phyloP scores from a whole-genome alignment of 2,888 invertebrate genomes.

The Callyntrura guangdongensis region DNA sequence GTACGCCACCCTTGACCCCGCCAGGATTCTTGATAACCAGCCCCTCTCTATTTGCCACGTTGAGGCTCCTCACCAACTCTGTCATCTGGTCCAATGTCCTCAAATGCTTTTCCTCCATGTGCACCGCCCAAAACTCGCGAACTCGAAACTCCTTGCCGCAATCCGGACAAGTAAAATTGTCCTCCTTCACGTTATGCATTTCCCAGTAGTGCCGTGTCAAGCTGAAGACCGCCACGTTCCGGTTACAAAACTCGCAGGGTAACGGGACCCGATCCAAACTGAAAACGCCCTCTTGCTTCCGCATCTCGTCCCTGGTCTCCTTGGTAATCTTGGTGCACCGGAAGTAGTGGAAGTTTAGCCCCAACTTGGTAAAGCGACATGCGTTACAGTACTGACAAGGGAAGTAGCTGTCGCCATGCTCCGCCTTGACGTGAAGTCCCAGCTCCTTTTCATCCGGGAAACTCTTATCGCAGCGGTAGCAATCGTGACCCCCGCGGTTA shows the following conservation, averaged over 20 bases:
- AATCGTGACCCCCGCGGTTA: not conserved
- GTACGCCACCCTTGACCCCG: too few relatives aligned
- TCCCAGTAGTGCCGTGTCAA: conserved; percentile 56
- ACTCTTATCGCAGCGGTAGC: conserved; percentile 37
- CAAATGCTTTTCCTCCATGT: conserved; percentile 50
- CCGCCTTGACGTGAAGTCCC: conserved; percentile 16
- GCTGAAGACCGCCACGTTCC: not conserved
- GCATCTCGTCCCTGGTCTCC: not conserved
- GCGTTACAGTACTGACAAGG: conserved; percentile 46
- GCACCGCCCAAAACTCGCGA: conserved; percentile 59
- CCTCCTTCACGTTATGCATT: conserved; percentile 59
- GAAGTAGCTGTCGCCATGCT: conserved; percentile 50
- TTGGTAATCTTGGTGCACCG: conserved; percentile 1
- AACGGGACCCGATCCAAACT: conserved; percentile 12
- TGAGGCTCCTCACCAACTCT: not conserved
- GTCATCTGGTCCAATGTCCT: not conserved
- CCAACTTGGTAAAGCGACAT: not conserved
- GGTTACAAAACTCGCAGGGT: conserved; percentile 40
- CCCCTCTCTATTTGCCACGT: not conserved
- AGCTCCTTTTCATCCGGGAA: not conserved
- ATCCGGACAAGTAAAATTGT: conserved; percentile 11
- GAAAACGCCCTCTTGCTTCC: not conserved
- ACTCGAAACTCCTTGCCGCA: conserved; percentile 50
- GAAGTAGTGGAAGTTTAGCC: conserved; percentile 40
- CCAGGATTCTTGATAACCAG: too few relatives aligned